A percentile compares a stretch with the other conserved stretches of the same genome.
phyloP scores from a whole-genome alignment of 2,797 vertebrate genomes.

The Lagorchestes hirsutus region DNA sequence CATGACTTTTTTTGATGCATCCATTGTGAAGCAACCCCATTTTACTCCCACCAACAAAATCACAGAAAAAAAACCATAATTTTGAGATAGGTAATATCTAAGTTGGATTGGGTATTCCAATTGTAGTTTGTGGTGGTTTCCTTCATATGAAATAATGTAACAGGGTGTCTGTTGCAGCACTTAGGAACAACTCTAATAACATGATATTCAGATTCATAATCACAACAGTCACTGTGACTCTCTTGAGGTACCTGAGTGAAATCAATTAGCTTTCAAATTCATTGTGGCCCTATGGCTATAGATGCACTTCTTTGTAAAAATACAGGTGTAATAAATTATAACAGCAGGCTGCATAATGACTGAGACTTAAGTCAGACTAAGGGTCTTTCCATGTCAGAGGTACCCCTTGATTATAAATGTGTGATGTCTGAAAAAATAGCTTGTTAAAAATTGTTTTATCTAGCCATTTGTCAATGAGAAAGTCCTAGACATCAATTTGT shows the following conservation, averaged over 20 bases:
- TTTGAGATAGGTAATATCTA: background rate
- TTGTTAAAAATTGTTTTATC: background rate
- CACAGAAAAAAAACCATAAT: background rate
- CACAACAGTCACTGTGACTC: background rate
- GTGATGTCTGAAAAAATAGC: background rate
- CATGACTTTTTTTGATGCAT: background rate
- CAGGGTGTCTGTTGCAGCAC: background rate
- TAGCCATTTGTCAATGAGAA: background rate
- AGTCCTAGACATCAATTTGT: background rate
- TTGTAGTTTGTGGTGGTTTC: background rate
- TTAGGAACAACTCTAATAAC: background rate
- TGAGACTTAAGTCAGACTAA: background rate
- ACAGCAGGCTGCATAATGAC: background rate
- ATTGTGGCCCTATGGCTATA: background rate
- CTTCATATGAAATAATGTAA: fast-evolving
- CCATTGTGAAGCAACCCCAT: background rate
- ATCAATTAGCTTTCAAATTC: fast-evolving
- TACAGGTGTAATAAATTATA: background rate
- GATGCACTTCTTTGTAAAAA: background rate
- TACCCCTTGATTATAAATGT: background rate
- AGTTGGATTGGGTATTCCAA: background rate
- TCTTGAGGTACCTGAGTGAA: fast-evolving
- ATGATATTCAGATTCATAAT: fast-evolving
- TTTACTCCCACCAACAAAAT: background rate
- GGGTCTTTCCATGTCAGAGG: background rate